Base-by-base conservation (phyloP, 2,797 vertebrate genomes). In the Enteromius fasciolatus region DNA sequence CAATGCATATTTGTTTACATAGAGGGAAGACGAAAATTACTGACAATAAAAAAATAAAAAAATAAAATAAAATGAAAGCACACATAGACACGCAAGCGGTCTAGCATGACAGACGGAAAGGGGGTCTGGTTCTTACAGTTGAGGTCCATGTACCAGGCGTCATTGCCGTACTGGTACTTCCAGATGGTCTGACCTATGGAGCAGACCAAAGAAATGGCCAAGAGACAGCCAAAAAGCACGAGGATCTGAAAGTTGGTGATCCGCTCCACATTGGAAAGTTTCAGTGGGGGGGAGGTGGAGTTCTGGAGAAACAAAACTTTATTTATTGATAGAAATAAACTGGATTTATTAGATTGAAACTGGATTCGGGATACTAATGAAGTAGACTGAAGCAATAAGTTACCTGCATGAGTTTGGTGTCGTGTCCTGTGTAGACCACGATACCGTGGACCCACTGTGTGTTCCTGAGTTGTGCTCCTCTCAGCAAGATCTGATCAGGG, bases 381-480 rank as follows among this genome's bases (percentile, higher is more conserved):
- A 52, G 39, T 7, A 0, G n/a, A 17, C 3, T 33, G 41, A 28
- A 72, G 63, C 6, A 12, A 59, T 3, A 12, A 14, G 86, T 88
- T 90, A 98, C 98, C 97, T 99, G 98, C 98, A 99, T 99, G 84
- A 99, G 96, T 89, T 99, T 99, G 86, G 98, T 99, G 92, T 99
- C 98, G 31, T 99, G 98, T 76, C 98, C 98, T 0, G 98, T 99
- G 90, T 99, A 99, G 85, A 99, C 98, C 84, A 99, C 97, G 66
- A 99, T 96, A 52, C 98, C 98, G 1, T 98, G 96, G 88, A 99
- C 93, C 98, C 98, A 99, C 88, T 99, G 98, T 1, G 98, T 99
- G 91, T 99, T 99, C 89, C 98, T 96, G 88, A 99, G 69, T 90
- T 99, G 98, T 86, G 98, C 98, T 70, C 98, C 98, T 92, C 98